Conservation (phyloP, 1,140 invertebrate species). For the Brachionus paranguensis region DNA sequence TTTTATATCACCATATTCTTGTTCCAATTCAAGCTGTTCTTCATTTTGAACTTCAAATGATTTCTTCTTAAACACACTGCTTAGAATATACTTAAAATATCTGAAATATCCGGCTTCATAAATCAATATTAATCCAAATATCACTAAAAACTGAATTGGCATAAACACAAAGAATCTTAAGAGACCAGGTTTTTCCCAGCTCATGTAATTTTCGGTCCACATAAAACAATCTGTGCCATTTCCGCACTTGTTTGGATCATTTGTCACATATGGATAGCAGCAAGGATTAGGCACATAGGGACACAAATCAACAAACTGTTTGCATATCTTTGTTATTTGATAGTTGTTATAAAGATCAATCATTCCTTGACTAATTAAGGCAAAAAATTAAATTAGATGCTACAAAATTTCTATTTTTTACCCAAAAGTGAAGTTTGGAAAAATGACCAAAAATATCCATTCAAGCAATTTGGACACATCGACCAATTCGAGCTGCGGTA, state of each 20-base stretch:
- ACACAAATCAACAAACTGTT: neutral
- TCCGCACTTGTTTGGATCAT: neutral
- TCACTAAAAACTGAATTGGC: neutral
- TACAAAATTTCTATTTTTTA: conserved; percentile 40
- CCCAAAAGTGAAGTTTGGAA: conserved; percentile 50
- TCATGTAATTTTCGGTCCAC: conserved; percentile 11
- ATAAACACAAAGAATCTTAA: conserved; percentile 23
- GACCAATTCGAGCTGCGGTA: conserved; percentile 46
- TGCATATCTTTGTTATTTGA: neutral
- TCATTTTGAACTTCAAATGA: neutral
- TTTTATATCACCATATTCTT: conserved; percentile 24
- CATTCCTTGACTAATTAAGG: neutral
- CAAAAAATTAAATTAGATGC: neutral
- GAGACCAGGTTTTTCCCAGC: conserved; percentile 40
- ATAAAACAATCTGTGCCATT: neutral
- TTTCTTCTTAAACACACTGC: neutral
- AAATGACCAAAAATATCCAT: conserved; percentile 52
- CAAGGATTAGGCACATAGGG: neutral
- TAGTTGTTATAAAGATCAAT: conserved; percentile 17
- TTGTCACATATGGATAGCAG: neutral
- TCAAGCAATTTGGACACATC: conserved; percentile 45
- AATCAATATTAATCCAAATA: neutral
- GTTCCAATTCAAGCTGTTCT: neutral
- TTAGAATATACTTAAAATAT: conserved; percentile 20
- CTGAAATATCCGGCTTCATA: neutral